These are phyloP conservation scores for Cheilosia scutellata DNA, from an alignment of 2,888 invertebrate species.

Conservation along the genomic window DNA sequence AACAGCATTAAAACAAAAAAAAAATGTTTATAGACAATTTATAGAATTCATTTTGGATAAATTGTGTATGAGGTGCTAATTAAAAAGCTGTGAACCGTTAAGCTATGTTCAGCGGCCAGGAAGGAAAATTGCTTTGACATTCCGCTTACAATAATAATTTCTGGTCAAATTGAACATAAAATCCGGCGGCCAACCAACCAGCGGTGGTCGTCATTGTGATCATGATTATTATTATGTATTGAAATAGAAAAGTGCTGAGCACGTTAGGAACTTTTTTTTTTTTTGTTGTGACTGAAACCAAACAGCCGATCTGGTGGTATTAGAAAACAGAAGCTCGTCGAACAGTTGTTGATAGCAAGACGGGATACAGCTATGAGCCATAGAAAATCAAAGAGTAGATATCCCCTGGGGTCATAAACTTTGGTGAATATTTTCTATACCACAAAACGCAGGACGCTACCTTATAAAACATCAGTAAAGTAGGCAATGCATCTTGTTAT, in stretches of 20 bases:
- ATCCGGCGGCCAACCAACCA: slow-evolving; percentile 25
- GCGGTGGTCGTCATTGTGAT: slow-evolving; percentile 41
- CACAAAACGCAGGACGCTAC: too few relatives aligned
- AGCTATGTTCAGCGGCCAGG: slow-evolving; percentile 21
- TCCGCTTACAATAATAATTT: slow-evolving; percentile 62
- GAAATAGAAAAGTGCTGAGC: slow-evolving; percentile 60
- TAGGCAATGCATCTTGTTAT: too few relatives aligned
- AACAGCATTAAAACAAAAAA: slow-evolving; percentile 4
- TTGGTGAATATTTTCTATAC: too few relatives aligned
- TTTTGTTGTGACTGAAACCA: slow-evolving; percentile 14
- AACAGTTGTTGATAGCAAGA: slow-evolving; percentile 21
- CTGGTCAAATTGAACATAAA: slow-evolving; percentile 64
- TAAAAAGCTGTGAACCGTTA: slow-evolving; percentile 66
- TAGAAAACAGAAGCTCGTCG: neutral
- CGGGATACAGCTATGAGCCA: neutral
- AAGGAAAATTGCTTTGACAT: slow-evolving; percentile 61
- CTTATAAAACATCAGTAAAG: too few relatives aligned
- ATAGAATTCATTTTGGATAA: slow-evolving; percentile 58
- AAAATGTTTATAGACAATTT: slow-evolving; percentile 29
- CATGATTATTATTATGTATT: slow-evolving; percentile 44
- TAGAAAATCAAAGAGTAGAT: neutral
- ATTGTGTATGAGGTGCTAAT: slow-evolving; percentile 72
- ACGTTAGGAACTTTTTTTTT: slow-evolving; percentile 2
- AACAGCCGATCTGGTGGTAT: neutral
- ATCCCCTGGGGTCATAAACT: too few relatives aligned